phyloP scores from a whole-genome alignment of 2,888 invertebrate species.

The Drosophila phalerata region DNA sequence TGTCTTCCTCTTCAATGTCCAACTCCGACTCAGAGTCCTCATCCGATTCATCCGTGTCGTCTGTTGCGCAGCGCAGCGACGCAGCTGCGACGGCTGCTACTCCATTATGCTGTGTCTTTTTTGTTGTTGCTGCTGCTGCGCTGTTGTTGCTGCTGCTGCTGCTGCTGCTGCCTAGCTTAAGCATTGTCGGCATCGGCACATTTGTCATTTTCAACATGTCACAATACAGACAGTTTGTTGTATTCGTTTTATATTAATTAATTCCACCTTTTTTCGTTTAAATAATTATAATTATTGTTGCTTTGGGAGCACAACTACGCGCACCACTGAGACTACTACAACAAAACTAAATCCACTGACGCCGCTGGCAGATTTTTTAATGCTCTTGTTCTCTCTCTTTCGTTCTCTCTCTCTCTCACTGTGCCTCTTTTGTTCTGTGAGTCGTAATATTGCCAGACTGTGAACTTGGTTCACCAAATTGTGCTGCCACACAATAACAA shows the following conservation, averaged over 20 bases:
- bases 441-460: slow-evolving; percentile 41
- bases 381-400: slow-evolving; percentile 45
- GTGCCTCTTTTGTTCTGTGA: slow-evolving; percentile 66
- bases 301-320: slow-evolving; percentile 56
- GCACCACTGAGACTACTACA: slow-evolving; percentile 61
- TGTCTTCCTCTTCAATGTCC: slow-evolving; percentile 70
- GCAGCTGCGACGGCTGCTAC: slow-evolving; percentile 71
- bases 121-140: slow-evolving; percentile 57
- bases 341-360: slow-evolving; percentile 82
- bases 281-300: slow-evolving; percentile 47
- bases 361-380: slow-evolving; percentile 74
- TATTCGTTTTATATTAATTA: slow-evolving; percentile 42
- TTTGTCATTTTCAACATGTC: slow-evolving; percentile 74
- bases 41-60: slow-evolving; percentile 66
- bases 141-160: slow-evolving; percentile 39
- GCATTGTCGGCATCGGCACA: slow-evolving; percentile 60
- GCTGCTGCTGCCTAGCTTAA: slow-evolving; percentile 53
- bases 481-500: slow-evolving; percentile 52
- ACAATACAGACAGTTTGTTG: slow-evolving; percentile 29
- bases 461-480: slow-evolving; percentile 40
- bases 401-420: slow-evolving; percentile 25
- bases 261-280: slow-evolving; percentile 45
- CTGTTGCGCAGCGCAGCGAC: slow-evolving; percentile 61
- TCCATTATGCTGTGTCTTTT: slow-evolving; percentile 75
- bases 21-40: slow-evolving; percentile 67